These are phyloP conservation scores for Neodiprion lecontei DNA, from an alignment of 1,140 invertebrate genomes.

Conservation along the genomic window DNA sequence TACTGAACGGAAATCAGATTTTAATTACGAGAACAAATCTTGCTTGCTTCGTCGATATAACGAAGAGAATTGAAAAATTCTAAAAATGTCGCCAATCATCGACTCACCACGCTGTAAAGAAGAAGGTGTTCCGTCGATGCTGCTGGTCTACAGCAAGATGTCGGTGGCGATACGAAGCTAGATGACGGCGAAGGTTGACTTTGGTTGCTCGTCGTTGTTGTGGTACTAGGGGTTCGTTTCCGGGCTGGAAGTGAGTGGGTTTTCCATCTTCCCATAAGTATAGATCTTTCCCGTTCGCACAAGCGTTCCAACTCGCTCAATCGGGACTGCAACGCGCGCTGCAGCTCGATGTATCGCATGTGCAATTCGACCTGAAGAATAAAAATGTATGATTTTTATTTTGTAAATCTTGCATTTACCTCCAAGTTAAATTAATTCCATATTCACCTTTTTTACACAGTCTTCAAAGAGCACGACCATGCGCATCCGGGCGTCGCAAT, in stretches of 20 bases:
- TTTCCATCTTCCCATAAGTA: constrained; percentile 86
- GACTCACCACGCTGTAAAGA: constrained; percentile 53
- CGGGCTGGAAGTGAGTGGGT: constrained; percentile 84
- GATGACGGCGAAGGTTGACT: constrained; percentile 63
- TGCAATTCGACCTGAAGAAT: constrained; percentile 78
- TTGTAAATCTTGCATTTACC: not conserved
- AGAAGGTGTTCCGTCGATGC: constrained; percentile 57
- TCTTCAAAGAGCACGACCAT: constrained; percentile 96
- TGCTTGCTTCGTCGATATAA: too few relatives aligned
- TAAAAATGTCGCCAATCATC: too few relatives aligned
- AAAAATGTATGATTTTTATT: not conserved
- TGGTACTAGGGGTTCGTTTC: constrained; percentile 67
- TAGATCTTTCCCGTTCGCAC: constrained; percentile 81
- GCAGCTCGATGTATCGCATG: constrained; percentile 89
- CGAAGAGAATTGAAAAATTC: too few relatives aligned
- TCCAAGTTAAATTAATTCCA: constrained; percentile 27
- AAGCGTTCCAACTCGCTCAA: constrained; percentile 85
- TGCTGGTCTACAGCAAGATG: constrained; percentile 54
- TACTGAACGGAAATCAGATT: constrained; percentile 41
- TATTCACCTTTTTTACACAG: constrained; percentile 84
- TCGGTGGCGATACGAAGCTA: constrained; percentile 49
- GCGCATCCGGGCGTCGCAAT: constrained; percentile 87
- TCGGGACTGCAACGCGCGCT: constrained; percentile 84
- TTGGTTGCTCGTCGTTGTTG: constrained; percentile 37
- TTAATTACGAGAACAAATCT: not conserved